phyloP scores from a whole-genome alignment of 2,797 vertebrate genomes.

The Periophthalmus magnuspinnatus region DNA sequence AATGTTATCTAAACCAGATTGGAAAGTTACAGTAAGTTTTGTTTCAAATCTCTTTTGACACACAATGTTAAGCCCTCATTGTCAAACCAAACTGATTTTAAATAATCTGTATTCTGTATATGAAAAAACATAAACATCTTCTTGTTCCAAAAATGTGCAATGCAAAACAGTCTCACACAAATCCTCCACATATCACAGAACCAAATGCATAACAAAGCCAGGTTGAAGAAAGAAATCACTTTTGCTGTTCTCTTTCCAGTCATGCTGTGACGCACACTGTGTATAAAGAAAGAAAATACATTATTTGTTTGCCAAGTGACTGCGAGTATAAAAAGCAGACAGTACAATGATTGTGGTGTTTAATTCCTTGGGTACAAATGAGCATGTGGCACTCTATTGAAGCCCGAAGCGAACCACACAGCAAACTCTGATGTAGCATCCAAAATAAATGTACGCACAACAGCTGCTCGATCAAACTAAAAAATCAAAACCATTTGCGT shows the following conservation, averaged over 20 bases:
- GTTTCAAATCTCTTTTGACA: slow-evolving; percentile 61
- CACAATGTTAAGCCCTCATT: slow-evolving; percentile 70
- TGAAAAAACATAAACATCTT: slow-evolving; percentile 28
- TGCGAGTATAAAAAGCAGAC: slow-evolving; percentile 34
- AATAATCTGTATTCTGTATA: slow-evolving; percentile 49
- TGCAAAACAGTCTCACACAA: slow-evolving; percentile 49
- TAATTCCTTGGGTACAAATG: slow-evolving; percentile 31
- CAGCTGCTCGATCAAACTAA: slow-evolving; percentile 49
- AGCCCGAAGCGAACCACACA: slow-evolving; percentile 12
- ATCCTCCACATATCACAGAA: slow-evolving; percentile 35
- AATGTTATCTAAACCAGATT: slow-evolving; percentile 66
- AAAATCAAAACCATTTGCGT: slow-evolving; percentile 45
- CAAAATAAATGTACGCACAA: slow-evolving; percentile 44
- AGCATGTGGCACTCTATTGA: slow-evolving; percentile 24
- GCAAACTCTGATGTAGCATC: slow-evolving; percentile 29
- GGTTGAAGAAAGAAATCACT: slow-evolving; percentile 36
- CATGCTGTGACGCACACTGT: slow-evolving; percentile 32
- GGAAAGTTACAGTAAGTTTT: slow-evolving; percentile 66
- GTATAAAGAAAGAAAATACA: slow-evolving; percentile 23
- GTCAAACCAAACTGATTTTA: slow-evolving; percentile 62
- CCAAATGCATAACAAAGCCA: slow-evolving; percentile 44
- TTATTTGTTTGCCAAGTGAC: slow-evolving; percentile 28
- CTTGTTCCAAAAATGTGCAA: slow-evolving; percentile 44
- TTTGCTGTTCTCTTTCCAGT: slow-evolving; percentile 46
- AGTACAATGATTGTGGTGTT: slow-evolving; percentile 21